Conservation (phyloP, 2,113 vertebrate genomes). For the Megaleporinus macrocephalus region DNA sequence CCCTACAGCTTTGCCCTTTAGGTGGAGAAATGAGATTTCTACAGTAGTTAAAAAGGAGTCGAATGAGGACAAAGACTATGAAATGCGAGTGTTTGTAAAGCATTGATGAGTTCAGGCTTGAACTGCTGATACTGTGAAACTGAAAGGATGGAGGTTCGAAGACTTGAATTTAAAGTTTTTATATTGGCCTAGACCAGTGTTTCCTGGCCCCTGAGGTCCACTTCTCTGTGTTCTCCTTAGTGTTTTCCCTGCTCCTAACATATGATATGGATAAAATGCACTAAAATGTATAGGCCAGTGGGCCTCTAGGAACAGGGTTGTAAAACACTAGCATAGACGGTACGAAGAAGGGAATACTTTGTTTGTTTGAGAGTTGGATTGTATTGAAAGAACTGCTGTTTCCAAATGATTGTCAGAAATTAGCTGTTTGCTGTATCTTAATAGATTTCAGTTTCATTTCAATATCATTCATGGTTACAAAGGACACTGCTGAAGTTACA, state of each 20-base stretch:
- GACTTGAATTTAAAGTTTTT: conserved; percentile 6
- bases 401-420: neutral
- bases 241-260: too few species aligned
- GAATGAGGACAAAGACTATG: conserved; percentile 45
- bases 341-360: neutral
- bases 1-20: conserved; percentile 67
- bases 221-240: too few species aligned
- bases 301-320: too few species aligned
- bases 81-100: conserved; percentile 52
- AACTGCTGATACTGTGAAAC: conserved; percentile 35
- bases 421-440: neutral
- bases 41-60: neutral
- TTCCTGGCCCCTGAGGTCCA: too few species aligned
- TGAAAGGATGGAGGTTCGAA: neutral
- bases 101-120: conserved; percentile 16
- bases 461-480: neutral
- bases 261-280: too few species aligned
- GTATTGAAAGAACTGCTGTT: neutral
- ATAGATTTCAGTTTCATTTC: neutral
- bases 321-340: too few species aligned
- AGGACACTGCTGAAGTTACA: neutral
- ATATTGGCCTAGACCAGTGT: too few species aligned
- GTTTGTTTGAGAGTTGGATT: neutral
- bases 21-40: conserved; percentile 66
- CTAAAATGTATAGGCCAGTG: too few species aligned